Percentiles rank a stretch among this genome's conserved stretches.
Conservation (phyloP, 2,797 vertebrate species). For the Rhinichthys osculus region DNA sequence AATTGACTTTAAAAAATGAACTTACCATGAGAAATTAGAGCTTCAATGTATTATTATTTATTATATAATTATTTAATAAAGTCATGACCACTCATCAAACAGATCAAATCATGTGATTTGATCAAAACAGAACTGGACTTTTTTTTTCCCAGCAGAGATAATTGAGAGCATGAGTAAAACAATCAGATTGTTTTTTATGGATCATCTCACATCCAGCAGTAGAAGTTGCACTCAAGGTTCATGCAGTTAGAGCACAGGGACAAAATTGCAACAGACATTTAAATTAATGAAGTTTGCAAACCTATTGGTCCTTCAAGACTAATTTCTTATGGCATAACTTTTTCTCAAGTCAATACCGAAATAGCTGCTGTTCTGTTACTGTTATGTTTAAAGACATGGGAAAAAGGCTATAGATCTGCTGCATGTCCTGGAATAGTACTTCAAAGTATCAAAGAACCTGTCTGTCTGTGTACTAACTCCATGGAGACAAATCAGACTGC, state of each 20-base stretch:
- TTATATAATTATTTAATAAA: background rate
- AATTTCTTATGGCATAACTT: background rate
- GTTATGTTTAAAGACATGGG: slow-evolving; percentile 18
- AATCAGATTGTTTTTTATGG: background rate
- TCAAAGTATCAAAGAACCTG: slow-evolving; percentile 59
- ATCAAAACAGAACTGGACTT: background rate
- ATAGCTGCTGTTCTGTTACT: slow-evolving; percentile 6
- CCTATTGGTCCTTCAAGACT: background rate
- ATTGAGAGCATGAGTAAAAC: background rate
- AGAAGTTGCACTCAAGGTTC: background rate
- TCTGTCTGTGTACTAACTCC: slow-evolving; percentile 68
- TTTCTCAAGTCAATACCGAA: background rate
- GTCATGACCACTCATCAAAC: background rate
- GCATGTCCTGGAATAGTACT: slow-evolving; percentile 14
- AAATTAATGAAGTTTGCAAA: background rate
- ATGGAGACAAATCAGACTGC: slow-evolving; percentile 72
- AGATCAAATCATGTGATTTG: too few relatives aligned
- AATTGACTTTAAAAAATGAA: background rate
- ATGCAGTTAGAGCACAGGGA: background rate
- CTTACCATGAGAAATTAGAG: background rate
- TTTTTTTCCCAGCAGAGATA: background rate
- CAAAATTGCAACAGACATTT: background rate
- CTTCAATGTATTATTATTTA: too few relatives aligned
- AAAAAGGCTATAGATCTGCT: background rate
- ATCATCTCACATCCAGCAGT: background rate